A percentile compares a stretch with the other conserved stretches of the same genome.
Evolutionary conservation across 2,113 vertebrate genomes (phyloP).

Genomic region (Python bivittatus): DNA sequence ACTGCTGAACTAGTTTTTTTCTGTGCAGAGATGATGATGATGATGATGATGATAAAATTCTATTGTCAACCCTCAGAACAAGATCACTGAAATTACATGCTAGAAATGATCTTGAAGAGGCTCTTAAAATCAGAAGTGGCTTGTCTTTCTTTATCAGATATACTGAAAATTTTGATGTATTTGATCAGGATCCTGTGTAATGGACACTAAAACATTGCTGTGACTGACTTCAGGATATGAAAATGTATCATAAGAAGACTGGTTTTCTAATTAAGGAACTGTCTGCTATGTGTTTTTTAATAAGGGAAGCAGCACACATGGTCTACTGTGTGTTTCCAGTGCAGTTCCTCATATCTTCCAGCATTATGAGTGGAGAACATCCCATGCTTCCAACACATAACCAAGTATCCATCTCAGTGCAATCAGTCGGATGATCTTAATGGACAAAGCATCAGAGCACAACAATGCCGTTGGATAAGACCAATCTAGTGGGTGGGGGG

Average conservation of each 20-base stretch:
- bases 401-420: neutral
- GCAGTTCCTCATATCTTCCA: neutral
- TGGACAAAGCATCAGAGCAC: neutral
- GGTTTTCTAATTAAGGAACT: neutral
- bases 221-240: neutral
- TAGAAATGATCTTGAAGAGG: conserved; percentile 57
- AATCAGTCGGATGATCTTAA: neutral
- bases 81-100: conserved; percentile 50
- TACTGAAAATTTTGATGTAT: conserved; percentile 45
- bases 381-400: neutral
- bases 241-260: neutral
- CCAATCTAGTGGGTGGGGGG: neutral
- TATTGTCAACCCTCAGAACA: neutral
- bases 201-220: neutral
- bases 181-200: conserved; percentile 32
- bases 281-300: neutral
- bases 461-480: neutral
- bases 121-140: conserved; percentile 57
- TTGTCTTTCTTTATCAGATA: conserved; percentile 53
- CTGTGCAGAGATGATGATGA: neutral
- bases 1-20: neutral
- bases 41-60: neutral
- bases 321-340: neutral
- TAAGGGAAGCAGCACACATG: neutral
- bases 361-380: neutral